Evolutionary conservation across 2,113 vertebrate genomes (phyloP), one percentile per base, ranked within the genome.

Genomic region (Osmerus mordax): DNA sequence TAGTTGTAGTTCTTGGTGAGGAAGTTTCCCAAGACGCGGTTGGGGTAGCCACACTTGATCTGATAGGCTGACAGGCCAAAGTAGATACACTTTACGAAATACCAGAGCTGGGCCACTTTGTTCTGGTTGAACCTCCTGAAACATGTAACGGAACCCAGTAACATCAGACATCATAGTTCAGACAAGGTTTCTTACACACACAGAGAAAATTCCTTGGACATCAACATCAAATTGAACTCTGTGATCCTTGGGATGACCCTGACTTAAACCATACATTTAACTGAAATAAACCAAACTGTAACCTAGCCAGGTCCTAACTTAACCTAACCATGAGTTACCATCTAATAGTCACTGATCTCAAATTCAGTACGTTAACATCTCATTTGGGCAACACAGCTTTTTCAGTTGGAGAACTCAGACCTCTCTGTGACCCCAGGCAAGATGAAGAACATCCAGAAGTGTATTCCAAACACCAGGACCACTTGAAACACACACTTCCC

Each of bases 401-500:
- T 9, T 47, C 41, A 47, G 41, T 47, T 47, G 41, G 41, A 18
- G 3, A 1, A 21, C 14, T 8, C 32, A 78, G 69, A 93, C 92
- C 91, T 93, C 76, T 92, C 90, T 2, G 93, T 93, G 79, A 93
- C 91, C 1, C 91, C 89, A 0, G 91, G 92, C 19, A 93, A 88
- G 70, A 93, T 90, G 82, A 94, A 93, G 82, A 94, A 92, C 90
- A 93, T 91, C 93, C 91, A 92, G 84, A 94, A 92, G 86, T 92
- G 92, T 65, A 93, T 90, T 61, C 93, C 90, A 12, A 93, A 91
- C 62, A 94, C 90, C 15, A 93, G 87, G 21, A 90, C 81, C 21
- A 93, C 90, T 84, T 92, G 90, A 77, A 94, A 92, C 32, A 92
- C 82, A 58, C 90, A 90, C 81, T 93, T 95, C 28, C 92, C 92